Conservation (phyloP, 2,888 invertebrate species). For the Nematopogon swammerdamellus region DNA sequence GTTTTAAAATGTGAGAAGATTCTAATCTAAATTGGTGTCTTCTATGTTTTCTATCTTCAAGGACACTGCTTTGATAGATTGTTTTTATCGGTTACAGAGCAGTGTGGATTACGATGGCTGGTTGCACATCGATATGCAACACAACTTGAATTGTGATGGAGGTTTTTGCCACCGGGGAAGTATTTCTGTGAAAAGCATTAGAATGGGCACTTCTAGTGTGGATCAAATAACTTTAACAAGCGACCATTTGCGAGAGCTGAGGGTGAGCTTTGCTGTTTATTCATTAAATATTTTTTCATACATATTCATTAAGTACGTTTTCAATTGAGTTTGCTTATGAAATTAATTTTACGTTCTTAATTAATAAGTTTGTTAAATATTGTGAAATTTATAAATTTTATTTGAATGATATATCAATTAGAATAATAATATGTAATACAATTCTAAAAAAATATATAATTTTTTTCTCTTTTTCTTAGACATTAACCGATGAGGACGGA, state of each 20-base stretch:
- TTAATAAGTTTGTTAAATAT: conserved; percentile 3
- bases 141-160: conserved; percentile 57
- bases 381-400: conserved; percentile 1
- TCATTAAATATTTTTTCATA: not conserved
- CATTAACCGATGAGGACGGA: conserved; percentile 63
- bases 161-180: conserved; percentile 66
- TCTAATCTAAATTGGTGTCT: too few species aligned
- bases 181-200: conserved; percentile 67
- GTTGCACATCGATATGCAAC: conserved; percentile 67
- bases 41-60: too few species aligned
- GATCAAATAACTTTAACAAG: conserved; percentile 59
- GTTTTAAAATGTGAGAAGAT: too few species aligned
- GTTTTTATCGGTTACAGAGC: conserved; percentile 22
- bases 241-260: conserved; percentile 53
- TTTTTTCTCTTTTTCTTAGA: conserved; percentile 32
- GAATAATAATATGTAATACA: conserved; percentile 8
- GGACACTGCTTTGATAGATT: not conserved
- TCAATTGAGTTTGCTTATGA: conserved; percentile 2
- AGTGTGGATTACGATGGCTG: conserved; percentile 71
- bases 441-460: not conserved
- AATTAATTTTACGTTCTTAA: not conserved
- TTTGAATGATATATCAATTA: not conserved
- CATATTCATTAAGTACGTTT: not conserved
- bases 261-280: conserved; percentile 28
- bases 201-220: conserved; percentile 60